Conservation (phyloP, 2,113 vertebrate genomes). For the Phocoena phocoena region DNA sequence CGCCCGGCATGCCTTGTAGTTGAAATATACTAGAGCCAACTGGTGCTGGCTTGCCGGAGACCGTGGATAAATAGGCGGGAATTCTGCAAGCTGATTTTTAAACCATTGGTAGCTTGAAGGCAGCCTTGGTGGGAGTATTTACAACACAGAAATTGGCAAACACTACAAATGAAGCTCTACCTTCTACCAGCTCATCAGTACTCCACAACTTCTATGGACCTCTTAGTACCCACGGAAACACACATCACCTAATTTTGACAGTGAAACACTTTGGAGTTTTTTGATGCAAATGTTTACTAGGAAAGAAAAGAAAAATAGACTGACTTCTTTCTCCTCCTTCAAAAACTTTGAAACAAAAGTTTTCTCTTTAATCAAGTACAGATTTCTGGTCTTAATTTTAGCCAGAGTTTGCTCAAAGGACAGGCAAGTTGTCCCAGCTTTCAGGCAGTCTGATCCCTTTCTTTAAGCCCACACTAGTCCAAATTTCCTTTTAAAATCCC, state of each 20-base stretch:
- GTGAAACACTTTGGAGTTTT: background rate
- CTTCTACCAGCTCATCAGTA: background rate
- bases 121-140: slow-evolving; percentile 16
- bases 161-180: background rate
- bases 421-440: background rate
- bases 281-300: slow-evolving; percentile 41
- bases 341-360: slow-evolving; percentile 35
- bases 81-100: slow-evolving; percentile 1
- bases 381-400: slow-evolving; percentile 55
- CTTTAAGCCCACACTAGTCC: background rate
- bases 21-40: background rate
- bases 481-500: background rate
- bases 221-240: background rate
- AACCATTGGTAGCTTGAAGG: background rate
- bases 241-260: background rate
- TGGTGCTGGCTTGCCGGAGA: background rate
- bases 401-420: slow-evolving; percentile 42
- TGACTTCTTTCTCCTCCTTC: background rate
- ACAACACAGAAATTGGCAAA: background rate
- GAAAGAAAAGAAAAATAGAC: background rate
- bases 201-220: rapidly evolving
- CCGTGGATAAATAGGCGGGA: background rate
- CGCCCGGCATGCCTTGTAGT: background rate
- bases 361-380: background rate
- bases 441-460: background rate